Evolutionary conservation across 2,113 vertebrate genomes (phyloP), one percentile per base, ranked within the genome.

Genomic region (Pomatorhinus ruficollis): DNA sequence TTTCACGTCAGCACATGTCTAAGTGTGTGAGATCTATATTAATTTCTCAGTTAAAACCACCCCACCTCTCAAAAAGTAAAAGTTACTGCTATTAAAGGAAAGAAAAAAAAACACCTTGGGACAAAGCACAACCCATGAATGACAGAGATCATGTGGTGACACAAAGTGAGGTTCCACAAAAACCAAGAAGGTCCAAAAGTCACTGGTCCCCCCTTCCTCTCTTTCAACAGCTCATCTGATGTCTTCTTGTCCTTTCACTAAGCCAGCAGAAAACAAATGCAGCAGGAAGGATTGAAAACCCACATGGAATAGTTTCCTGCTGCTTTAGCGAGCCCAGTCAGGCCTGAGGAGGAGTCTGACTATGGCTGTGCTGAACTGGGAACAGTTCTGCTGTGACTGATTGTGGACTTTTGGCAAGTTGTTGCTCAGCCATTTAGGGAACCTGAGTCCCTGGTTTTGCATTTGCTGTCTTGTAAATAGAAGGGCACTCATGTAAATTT

Each of bases 371-470:
- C 10, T 53, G 76, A 79, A 65, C 18, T 80, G 45, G 6, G 22
- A 30, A 56, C 37, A 56, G 6, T 56, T 60, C 49, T 44, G 30
- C 31, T 57, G 5, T 9, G 22, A 69, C 47, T 6, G 23, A 40
- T 44, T 0, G 1, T n/a, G 19, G 4, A 2, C 6, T 90, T 80
- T 69, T 61, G n/a, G 42, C 12, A 70, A 89, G 15, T 11, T 66
- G 12, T 22, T 89, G 31, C 30, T 82, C 57, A 76, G 45, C 2
- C 28, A 30, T 19, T 56, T 61, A 57, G 22, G 57, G 22, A 79
- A 68, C 20, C 27, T 31, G 16, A 27, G 27, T 33, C 61, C 54
- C 68, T 3, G 0, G 13, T 37, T 76, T 83, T 0, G 0, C 15
- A 12, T 35, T 61, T 17, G 49, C 10, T 50, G 39, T 74, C 37